These are phyloP conservation scores for Aphaenogaster ashmeadi DNA, from an alignment of 1,140 invertebrate genomes.

Conservation along the genomic window DNA sequence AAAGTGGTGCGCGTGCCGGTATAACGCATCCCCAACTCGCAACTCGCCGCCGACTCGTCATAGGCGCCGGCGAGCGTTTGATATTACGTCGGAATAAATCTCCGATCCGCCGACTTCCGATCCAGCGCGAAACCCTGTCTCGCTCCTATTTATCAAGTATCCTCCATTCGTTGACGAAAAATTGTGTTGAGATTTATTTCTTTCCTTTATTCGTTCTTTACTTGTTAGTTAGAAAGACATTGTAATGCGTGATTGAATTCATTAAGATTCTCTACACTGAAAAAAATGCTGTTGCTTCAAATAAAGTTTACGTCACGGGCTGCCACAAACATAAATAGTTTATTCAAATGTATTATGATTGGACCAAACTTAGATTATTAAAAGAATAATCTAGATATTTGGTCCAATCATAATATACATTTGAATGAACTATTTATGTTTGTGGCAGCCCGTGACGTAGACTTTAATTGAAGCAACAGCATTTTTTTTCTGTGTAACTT, in stretches of 20 bases:
- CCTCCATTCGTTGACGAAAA: neutral
- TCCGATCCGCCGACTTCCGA: slow-evolving; percentile 14
- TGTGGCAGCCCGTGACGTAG: too few relatives aligned
- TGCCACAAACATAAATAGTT: too few relatives aligned
- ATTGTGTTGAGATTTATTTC: neutral
- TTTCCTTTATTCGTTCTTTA: neutral
- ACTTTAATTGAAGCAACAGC: too few relatives aligned
- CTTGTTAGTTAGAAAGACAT: neutral
- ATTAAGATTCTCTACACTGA: neutral
- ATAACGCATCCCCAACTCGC: slow-evolving; percentile 58
- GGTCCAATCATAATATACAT: too few relatives aligned
- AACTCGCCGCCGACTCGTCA: slow-evolving; percentile 53
- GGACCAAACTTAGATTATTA: too few relatives aligned
- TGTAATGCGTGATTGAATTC: neutral
- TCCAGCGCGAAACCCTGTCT: neutral
- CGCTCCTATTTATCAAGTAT: slow-evolving; percentile 3
- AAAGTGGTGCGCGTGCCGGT: slow-evolving; percentile 66
- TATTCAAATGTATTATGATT: too few relatives aligned
- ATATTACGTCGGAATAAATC: slow-evolving; percentile 45
- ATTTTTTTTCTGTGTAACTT: too few relatives aligned
- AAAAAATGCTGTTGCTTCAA: too few relatives aligned
- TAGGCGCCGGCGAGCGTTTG: slow-evolving; percentile 38
- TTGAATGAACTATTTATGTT: too few relatives aligned
- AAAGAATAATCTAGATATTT: too few relatives aligned
- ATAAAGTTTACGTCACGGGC: too few relatives aligned